phyloP scores from a whole-genome alignment of 2,797 vertebrate species.

The Cetoscarus ocellatus region DNA sequence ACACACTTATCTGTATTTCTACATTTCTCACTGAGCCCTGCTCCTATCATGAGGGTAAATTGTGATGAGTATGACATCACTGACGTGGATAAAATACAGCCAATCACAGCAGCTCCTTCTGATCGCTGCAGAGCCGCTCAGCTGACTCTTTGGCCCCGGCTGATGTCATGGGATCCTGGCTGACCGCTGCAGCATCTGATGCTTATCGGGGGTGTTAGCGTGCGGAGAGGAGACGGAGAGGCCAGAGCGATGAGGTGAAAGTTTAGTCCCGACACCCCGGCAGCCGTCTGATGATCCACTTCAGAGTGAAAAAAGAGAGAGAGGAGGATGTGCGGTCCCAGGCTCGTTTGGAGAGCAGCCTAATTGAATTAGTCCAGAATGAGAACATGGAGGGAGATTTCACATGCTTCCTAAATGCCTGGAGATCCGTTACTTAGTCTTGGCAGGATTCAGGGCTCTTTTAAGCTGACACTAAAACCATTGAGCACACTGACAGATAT shows the following conservation, averaged over 20 bases:
- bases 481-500: constrained; percentile 64
- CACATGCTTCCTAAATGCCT: constrained; percentile 77
- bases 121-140: constrained; percentile 40
- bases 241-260: constrained; percentile 32
- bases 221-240: constrained; percentile 46
- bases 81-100: constrained; percentile 5
- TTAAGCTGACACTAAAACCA: constrained; percentile 81
- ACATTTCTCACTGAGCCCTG: neutral
- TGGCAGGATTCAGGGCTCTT: constrained; percentile 76
- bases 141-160: constrained; percentile 32
- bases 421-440: constrained; percentile 80
- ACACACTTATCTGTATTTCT: neutral
- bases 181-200: constrained; percentile 73
- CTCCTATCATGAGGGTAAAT: constrained; percentile 10
- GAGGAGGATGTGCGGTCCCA: constrained; percentile 32
- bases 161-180: constrained; percentile 82
- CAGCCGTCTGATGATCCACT: constrained; percentile 37
- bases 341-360: constrained; percentile 72
- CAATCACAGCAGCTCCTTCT: constrained; percentile 39
- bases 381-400: constrained; percentile 77
- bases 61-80: constrained; percentile 53
- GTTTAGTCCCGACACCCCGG: constrained; percentile 65
- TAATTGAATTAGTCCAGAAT: constrained; percentile 86
- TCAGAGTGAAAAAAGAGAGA: constrained; percentile 12
- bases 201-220: constrained; percentile 66